A percentile compares a stretch with the other conserved stretches of the same genome.
Evolutionary conservation across 2,113 vertebrate species (phyloP).

Genomic region (Crotalus helleri): DNA sequence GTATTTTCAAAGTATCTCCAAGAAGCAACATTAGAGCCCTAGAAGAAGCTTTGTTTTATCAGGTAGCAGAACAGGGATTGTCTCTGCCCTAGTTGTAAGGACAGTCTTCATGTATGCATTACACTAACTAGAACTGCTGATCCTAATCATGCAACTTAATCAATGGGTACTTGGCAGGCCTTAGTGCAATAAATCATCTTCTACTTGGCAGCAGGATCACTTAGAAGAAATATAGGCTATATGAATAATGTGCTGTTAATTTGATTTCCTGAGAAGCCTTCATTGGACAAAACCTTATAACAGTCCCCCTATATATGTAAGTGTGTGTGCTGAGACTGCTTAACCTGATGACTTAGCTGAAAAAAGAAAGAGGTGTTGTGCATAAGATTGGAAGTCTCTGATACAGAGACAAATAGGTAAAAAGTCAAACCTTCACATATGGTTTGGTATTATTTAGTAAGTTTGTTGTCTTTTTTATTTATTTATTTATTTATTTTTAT

Average conservation of each 20-base stretch:
- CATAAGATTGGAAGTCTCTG: neutral
- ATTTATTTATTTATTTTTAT: neutral
- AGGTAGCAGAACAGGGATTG: neutral
- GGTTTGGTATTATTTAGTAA: neutral
- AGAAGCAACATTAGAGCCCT: neutral
- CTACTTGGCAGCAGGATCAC: neutral
- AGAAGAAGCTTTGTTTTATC: neutral
- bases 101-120: neutral
- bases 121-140: conserved; percentile 9
- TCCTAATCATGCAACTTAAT: conserved; percentile 15
- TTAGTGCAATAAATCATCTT: conserved; percentile 17
- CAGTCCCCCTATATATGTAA: neutral
- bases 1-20: neutral
- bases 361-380: neutral
- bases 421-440: neutral
- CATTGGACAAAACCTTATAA: neutral
- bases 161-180: conserved; percentile 5
- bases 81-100: neutral
- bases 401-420: neutral
- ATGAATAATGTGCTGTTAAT: conserved; percentile 1
- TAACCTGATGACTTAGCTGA: neutral
- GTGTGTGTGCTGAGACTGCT: neutral
- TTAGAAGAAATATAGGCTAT: neutral
- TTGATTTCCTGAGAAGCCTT: conserved; percentile 4
- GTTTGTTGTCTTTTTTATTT: neutral